Evolutionary conservation across 2,113 vertebrate species (phyloP).

Genomic region (Cryptoleucopteryx plumbea): DNA sequence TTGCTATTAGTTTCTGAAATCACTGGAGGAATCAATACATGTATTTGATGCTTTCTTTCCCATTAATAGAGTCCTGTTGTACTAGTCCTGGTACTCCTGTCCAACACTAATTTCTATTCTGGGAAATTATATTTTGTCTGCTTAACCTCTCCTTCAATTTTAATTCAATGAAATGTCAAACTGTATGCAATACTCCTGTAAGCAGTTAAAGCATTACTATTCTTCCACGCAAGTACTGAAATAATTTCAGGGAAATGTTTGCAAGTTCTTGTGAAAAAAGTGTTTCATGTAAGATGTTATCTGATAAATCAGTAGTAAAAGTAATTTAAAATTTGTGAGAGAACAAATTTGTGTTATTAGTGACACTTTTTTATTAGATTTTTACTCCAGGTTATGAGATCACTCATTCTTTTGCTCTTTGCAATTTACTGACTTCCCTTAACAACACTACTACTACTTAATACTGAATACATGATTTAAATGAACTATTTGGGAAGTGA

Average conservation of each 20-base stretch:
- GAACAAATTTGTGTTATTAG: neutral
- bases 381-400: neutral
- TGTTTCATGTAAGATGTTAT: neutral
- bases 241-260: neutral
- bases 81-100: neutral
- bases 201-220: neutral
- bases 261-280: neutral
- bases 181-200: neutral
- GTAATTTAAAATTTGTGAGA: neutral
- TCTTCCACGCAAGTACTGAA: neutral
- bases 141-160: neutral
- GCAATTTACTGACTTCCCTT: neutral
- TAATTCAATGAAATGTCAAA: neutral
- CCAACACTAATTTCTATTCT: neutral
- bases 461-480: neutral
- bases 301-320: neutral
- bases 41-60: neutral
- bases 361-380: neutral
- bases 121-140: neutral
- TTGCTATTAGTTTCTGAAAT: neutral
- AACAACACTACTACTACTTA: neutral
- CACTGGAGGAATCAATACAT: neutral
- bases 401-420: neutral
- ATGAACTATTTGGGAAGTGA: neutral
- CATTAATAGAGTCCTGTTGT: neutral